These are phyloP conservation scores for Hemicentrotus pulcherrimus DNA, from an alignment of 35 echinoderm and acorn worm species.

Conservation along the genomic window DNA sequence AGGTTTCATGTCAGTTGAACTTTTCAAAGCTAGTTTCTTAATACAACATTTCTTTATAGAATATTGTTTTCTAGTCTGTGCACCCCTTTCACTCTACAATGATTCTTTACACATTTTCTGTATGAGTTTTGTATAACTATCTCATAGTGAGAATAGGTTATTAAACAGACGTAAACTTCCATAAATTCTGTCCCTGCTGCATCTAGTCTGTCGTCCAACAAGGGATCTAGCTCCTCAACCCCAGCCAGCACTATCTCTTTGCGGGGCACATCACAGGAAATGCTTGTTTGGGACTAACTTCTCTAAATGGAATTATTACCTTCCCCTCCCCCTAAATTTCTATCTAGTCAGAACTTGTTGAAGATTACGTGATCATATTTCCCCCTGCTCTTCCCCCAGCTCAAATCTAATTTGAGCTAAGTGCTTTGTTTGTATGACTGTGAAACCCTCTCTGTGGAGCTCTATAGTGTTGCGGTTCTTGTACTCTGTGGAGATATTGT, in stretches of 20 bases:
- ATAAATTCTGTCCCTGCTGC: too few species aligned
- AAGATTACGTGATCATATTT: constrained; percentile 19
- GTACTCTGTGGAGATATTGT: neutral
- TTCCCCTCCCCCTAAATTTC: constrained; percentile 15
- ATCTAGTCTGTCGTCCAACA: too few species aligned
- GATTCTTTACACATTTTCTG: too few species aligned
- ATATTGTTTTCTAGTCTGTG: too few species aligned
- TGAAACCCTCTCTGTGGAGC: neutral
- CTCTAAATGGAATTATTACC: neutral
- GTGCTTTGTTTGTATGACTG: neutral
- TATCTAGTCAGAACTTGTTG: neutral
- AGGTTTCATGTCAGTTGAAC: too few species aligned
- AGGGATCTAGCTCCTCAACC: too few species aligned
- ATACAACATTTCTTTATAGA: too few species aligned
- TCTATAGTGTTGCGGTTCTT: neutral
- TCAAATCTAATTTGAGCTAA: neutral
- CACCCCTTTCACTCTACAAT: too few species aligned
- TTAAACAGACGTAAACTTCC: too few species aligned
- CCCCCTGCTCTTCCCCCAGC: neutral
- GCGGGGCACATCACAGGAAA: neutral
- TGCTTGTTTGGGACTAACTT: neutral
- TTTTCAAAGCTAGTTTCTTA: too few species aligned
- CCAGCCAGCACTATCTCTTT: neutral
- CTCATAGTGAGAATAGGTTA: too few species aligned
- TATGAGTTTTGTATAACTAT: too few species aligned